phyloP scores from a whole-genome alignment of 2,113 vertebrate species.

The Rana temporaria region DNA sequence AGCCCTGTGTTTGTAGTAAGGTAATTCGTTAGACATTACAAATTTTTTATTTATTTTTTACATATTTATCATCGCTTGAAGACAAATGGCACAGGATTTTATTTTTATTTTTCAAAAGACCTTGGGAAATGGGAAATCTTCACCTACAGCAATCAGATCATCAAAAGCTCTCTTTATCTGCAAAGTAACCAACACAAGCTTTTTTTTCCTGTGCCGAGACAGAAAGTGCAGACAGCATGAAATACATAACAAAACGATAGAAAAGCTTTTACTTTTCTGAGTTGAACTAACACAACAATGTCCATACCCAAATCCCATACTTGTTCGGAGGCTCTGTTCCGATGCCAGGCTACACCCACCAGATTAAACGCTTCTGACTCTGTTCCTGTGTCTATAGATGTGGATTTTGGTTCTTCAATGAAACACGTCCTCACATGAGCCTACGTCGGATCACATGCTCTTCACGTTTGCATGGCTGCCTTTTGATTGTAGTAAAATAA shows the following conservation, averaged over 20 bases:
- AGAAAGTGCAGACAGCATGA: neutral
- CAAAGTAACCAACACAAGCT: neutral
- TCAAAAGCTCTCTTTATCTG: slow-evolving; percentile 5
- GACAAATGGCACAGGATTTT: no score
- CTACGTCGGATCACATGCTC: no score
- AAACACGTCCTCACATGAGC: no score
- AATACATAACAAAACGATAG: slow-evolving; percentile 2
- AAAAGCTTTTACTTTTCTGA: slow-evolving; percentile 3
- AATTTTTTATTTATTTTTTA: no score
- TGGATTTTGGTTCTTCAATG: neutral
- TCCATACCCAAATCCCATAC: slow-evolving; percentile 30
- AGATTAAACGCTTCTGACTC: slow-evolving; percentile 44
- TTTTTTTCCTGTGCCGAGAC: no score
- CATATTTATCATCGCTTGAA: no score
- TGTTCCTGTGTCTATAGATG: slow-evolving; percentile 1
- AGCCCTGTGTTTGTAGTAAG: no score
- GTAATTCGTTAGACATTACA: no score
- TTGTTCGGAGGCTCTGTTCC: slow-evolving; percentile 62
- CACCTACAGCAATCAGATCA: neutral
- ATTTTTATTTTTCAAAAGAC: no score
- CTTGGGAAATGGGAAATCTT: no score
- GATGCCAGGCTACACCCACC: slow-evolving; percentile 63
- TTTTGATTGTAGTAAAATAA: no score
- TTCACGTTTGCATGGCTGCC: no score
- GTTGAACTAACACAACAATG: slow-evolving; percentile 17